Percentiles rank a stretch among this genome's conserved stretches.
These are phyloP conservation scores for Elephas maximus DNA, from an alignment of 2,113 vertebrate species.

Conservation along the genomic window DNA sequence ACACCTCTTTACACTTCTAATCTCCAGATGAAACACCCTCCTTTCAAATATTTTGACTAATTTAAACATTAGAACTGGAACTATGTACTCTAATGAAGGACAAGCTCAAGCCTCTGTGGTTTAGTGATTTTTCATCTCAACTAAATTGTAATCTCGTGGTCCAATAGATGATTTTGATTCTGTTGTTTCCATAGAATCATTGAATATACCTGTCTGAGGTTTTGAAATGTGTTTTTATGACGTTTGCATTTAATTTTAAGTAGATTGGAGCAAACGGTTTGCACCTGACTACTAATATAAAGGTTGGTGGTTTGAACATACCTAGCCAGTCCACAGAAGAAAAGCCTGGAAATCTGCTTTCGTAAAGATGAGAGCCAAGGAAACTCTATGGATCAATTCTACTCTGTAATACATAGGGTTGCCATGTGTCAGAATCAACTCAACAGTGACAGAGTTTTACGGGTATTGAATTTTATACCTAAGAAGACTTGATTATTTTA, in stretches of 20 bases:
- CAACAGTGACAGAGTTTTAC: neutral
- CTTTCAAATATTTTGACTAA: neutral
- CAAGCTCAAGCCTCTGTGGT: no score
- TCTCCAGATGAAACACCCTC: neutral
- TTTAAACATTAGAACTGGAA: neutral
- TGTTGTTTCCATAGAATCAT: neutral
- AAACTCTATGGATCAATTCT: neutral
- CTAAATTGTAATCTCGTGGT: neutral
- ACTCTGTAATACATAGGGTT: neutral
- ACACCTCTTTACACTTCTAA: rapidly evolving
- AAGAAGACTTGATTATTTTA: neutral
- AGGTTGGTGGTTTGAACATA: no score
- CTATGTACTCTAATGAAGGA: no score
- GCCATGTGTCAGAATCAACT: neutral
- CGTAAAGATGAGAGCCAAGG: neutral
- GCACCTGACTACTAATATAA: no score
- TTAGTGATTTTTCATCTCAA: neutral
- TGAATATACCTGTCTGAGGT: neutral
- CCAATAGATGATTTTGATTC: neutral
- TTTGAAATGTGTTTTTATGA: neutral
- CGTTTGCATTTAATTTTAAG: no score
- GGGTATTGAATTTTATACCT: no score
- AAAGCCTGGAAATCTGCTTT: no score
- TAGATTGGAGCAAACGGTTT: neutral
- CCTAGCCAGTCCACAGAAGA: no score